A percentile compares a stretch with the other conserved stretches of the same genome.
phyloP scores from a whole-genome alignment of 2,113 vertebrate species.

The Platichthys stellatus region DNA sequence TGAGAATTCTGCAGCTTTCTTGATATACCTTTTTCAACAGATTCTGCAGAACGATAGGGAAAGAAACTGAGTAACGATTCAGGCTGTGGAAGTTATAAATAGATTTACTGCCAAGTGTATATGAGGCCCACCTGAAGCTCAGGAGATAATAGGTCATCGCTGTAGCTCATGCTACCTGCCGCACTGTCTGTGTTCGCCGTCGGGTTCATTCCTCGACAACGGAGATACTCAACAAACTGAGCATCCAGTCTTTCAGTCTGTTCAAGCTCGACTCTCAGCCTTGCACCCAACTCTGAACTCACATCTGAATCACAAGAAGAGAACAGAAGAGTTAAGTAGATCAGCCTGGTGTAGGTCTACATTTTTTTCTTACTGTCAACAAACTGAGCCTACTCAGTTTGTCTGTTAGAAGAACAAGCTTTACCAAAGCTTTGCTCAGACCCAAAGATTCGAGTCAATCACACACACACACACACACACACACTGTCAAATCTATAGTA shows the following conservation, averaged over 20 bases:
- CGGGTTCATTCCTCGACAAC: slow-evolving; percentile 76
- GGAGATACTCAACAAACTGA: slow-evolving; percentile 79
- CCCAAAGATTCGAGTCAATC: too few species aligned
- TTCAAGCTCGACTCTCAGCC: slow-evolving; percentile 78
- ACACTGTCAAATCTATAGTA: too few species aligned
- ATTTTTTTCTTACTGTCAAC: neutral
- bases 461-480: too few species aligned
- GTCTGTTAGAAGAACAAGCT: too few species aligned
- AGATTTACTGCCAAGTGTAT: neutral
- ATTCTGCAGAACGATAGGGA: slow-evolving; percentile 70
- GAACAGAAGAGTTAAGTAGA: neutral
- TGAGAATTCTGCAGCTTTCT: slow-evolving; percentile 90
- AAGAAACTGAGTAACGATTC: neutral
- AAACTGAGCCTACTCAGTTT: neutral
- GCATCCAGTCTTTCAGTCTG: slow-evolving; percentile 75
- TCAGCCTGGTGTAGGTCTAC: neutral
- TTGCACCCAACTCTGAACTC: slow-evolving; percentile 80
- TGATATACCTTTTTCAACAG: slow-evolving; percentile 90
- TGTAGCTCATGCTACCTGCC: slow-evolving; percentile 78
- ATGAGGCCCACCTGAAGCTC: slow-evolving; percentile 85
- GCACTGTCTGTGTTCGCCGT: slow-evolving; percentile 74
- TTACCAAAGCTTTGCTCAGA: too few species aligned
- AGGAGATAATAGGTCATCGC: slow-evolving; percentile 84
- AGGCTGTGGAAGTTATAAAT: neutral
- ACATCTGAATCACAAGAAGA: slow-evolving; percentile 73